These are phyloP conservation scores for Morinoia aosen DNA, from an alignment of 2,888 invertebrate species.

Conservation along the genomic window DNA sequence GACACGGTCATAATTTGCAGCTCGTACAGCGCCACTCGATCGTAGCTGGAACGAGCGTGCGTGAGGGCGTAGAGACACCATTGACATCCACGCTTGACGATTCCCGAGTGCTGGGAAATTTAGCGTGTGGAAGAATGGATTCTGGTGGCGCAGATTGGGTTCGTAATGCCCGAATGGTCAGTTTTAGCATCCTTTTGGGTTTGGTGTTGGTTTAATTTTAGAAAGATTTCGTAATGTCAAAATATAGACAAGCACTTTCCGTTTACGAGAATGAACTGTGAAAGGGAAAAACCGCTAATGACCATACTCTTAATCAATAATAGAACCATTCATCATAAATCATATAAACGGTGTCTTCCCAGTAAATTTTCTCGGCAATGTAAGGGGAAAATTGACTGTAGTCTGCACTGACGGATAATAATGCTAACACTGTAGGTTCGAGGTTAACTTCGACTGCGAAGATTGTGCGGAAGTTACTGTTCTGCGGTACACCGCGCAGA, in stretches of 20 bases:
- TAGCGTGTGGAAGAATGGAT: not conserved
- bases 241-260: not conserved
- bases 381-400: not conserved
- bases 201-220: too few relatives aligned
- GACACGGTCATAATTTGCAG: not conserved
- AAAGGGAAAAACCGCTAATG: not conserved
- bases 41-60: not conserved
- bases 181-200: too few relatives aligned
- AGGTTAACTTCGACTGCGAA: too few relatives aligned
- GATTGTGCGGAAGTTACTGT: not conserved
- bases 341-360: not conserved
- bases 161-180: too few relatives aligned
- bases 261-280: not conserved
- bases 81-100: not conserved
- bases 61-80: conserved; percentile 5
- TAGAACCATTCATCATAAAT: not conserved
- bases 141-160: not conserved
- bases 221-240: too few relatives aligned
- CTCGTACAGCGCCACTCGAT: not conserved
- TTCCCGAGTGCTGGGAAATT: not conserved
- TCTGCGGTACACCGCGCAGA: not conserved
- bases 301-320: not conserved
- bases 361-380: not conserved
- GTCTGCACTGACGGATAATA: not conserved
- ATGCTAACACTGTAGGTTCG: not conserved